Percentiles rank a stretch among this genome's conserved stretches.
These are phyloP conservation scores for Cnemophilus loriae DNA, from an alignment of 2,113 vertebrate species.

Conservation along the genomic window DNA sequence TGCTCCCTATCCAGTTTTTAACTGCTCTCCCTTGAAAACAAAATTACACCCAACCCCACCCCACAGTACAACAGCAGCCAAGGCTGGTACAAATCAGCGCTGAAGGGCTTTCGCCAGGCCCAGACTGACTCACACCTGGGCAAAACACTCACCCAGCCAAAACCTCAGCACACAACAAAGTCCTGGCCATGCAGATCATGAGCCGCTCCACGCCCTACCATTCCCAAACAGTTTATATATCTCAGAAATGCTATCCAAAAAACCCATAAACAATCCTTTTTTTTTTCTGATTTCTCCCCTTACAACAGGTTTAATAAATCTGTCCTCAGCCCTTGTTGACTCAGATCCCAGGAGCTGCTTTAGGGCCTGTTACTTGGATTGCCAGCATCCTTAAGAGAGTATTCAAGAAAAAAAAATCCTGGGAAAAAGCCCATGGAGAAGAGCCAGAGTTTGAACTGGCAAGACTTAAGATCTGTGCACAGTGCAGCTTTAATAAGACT, in stretches of 20 bases:
- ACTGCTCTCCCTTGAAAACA: background rate
- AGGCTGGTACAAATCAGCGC: background rate
- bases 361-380: background rate
- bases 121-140: conserved; percentile 8
- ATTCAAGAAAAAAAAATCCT: background rate
- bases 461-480: conserved; percentile 14
- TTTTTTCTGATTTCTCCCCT: background rate
- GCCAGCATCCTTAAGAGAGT: background rate
- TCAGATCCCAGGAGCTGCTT: background rate
- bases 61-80: background rate
- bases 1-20: background rate
- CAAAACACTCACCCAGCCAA: background rate
- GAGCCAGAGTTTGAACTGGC: conserved; percentile 40
- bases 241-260: background rate
- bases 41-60: background rate
- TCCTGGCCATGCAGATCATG: background rate
- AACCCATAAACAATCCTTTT: background rate
- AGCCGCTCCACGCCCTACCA: background rate
- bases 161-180: background rate
- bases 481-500: background rate
- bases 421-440: conserved; percentile 15
- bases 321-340: background rate
- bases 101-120: background rate
- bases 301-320: background rate
- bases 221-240: background rate